These are phyloP conservation scores for Carlito syrichta DNA, from an alignment of 2,113 vertebrate genomes.

Conservation along the genomic window DNA sequence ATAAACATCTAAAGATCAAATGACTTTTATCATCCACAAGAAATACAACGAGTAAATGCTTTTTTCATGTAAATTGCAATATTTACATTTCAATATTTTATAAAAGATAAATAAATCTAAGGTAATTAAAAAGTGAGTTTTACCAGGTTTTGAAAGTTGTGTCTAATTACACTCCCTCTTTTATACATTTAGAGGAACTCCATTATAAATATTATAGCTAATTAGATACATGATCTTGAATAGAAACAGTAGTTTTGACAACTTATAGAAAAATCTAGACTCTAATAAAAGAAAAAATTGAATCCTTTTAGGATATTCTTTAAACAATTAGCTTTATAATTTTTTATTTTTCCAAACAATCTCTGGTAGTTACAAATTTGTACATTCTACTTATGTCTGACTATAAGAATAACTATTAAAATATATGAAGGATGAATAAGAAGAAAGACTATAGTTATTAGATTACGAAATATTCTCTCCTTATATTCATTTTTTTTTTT, in stretches of 20 bases:
- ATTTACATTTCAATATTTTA: background rate
- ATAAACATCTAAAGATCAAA: background rate
- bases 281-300: background rate
- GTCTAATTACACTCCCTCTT: background rate
- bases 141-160: background rate
- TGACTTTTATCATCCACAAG: background rate
- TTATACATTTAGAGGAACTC: background rate
- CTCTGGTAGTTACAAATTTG: background rate
- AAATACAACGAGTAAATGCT: background rate
- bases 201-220: background rate
- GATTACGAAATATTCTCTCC: background rate
- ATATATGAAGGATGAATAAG: background rate
- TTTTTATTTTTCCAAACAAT: background rate
- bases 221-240: background rate
- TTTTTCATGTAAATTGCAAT: background rate
- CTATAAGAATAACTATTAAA: background rate
- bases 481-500: background rate
- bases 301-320: background rate
- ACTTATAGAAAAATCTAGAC: background rate
- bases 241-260: background rate
- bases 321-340: background rate
- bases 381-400: background rate
- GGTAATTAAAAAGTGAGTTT: background rate
- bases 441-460: background rate
- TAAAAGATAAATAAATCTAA: background rate